Evolutionary conservation across 2,113 vertebrate genomes (phyloP), one percentile per base, ranked within the genome.

Genomic region (Ia io): DNA sequence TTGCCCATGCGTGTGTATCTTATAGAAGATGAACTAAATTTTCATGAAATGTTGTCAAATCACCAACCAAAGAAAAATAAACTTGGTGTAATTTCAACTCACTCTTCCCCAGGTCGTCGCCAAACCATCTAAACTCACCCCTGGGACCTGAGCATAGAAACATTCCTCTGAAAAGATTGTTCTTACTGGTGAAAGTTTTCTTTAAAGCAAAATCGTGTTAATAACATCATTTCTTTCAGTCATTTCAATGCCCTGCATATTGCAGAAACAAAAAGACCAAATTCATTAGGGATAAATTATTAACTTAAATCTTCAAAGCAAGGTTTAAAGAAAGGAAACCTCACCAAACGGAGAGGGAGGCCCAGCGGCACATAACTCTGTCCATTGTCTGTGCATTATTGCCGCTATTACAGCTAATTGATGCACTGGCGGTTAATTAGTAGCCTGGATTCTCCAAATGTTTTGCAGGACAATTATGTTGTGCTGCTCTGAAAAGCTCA

Each of bases 251-350:
- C 85, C 67, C 61, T 42, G 8, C 23, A 1, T 88, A 40, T 79
- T 47, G 85, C 80, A 82, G 94, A 91, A 92, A 67, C 95, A 93
- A 91, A 87, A 96, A 95, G 92, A 82, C 71, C 77, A 83, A 79
- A 92, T 92, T 97, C 95, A 93, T 95, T 93, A 96, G 94, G 89
- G 85, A 96, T 91, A 94, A 95, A 97, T 97, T 97, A 97, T 97
- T 97, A 97, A 95, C 94, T 96, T 97, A 96, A 95, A 95, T 95
- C 96, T 97, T 96, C 96, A 95, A 86, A 95, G 96, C 79, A 61
- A 95, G 69, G 88, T 93, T 88, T 67, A 6, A 47, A 78, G 67
- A 65, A 94, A 82, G 73, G n/a, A 94, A 71, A 16, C 73, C 91
- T 51, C 88, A 59, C 95, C 80, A 14, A 69, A 74, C 5, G 86